Evolutionary conservation across 2,797 vertebrate genomes (phyloP).

Genomic region (Brachyrhaphis roseni): DNA sequence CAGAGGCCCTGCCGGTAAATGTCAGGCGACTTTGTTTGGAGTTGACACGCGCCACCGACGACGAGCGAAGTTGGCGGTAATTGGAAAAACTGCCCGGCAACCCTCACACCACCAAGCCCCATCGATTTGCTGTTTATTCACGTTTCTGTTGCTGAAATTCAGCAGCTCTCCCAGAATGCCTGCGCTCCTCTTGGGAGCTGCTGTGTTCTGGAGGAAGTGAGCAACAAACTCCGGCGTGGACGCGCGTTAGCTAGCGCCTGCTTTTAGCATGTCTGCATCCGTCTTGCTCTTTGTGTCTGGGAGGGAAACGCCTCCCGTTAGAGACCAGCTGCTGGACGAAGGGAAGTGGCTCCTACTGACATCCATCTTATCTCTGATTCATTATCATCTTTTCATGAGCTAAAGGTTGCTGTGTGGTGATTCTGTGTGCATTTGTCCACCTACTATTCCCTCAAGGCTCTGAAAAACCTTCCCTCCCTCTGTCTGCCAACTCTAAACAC

Average conservation of each 20-base stretch:
- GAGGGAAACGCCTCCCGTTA: slow-evolving; percentile 35
- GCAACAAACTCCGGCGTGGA: slow-evolving; percentile 14
- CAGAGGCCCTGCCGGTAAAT: slow-evolving; percentile 24
- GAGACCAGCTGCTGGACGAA: slow-evolving; percentile 63
- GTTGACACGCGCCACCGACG: slow-evolving; percentile 32
- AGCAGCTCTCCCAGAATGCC: slow-evolving; percentile 36
- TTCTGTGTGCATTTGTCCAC: slow-evolving; percentile 61
- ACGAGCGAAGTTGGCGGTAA: slow-evolving; percentile 53
- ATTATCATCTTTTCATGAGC: slow-evolving; percentile 64
- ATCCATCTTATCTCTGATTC: slow-evolving; percentile 62
- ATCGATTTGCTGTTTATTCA: slow-evolving; percentile 69
- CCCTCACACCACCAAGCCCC: slow-evolving; percentile 47
- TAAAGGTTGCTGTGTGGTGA: slow-evolving; percentile 61
- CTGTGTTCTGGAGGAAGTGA: slow-evolving; percentile 36
- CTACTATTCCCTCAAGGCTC: slow-evolving; percentile 52
- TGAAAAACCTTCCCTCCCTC: slow-evolving; percentile 41
- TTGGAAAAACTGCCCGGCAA: slow-evolving; percentile 57
- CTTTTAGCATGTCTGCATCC: slow-evolving; percentile 33
- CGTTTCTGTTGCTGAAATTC: slow-evolving; percentile 48
- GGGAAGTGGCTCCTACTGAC: slow-evolving; percentile 37
- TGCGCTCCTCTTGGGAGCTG: slow-evolving; percentile 47
- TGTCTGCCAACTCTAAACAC: slow-evolving; percentile 64
- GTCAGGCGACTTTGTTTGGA: slow-evolving; percentile 39
- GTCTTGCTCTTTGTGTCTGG: slow-evolving; percentile 47
- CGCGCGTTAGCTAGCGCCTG: slow-evolving; percentile 20